Conservation (phyloP, 2,888 invertebrate species). For the Anorthoa munda region DNA sequence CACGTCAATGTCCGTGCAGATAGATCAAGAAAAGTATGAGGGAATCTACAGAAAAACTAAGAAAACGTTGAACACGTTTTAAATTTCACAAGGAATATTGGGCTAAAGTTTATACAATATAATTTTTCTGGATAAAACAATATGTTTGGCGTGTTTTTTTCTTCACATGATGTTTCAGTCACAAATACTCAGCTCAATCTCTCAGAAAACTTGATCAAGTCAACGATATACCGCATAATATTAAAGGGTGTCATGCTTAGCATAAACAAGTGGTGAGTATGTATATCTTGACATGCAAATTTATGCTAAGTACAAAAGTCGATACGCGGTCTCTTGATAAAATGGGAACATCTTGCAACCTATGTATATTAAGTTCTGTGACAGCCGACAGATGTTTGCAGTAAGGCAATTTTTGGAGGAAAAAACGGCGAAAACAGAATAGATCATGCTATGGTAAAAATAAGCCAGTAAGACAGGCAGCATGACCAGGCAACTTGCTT, state of each 20-base stretch:
- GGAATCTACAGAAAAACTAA: too few relatives aligned
- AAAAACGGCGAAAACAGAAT: background rate
- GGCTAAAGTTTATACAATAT: too few relatives aligned
- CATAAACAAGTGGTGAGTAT: slow-evolving; percentile 76
- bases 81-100: too few relatives aligned
- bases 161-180: background rate
- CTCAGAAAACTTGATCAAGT: slow-evolving; percentile 66
- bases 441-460: background rate
- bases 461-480: background rate
- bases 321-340: slow-evolving; percentile 80
- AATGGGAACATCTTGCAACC: slow-evolving; percentile 59
- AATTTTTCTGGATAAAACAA: too few relatives aligned
- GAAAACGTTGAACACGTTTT: too few relatives aligned
- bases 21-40: too few relatives aligned
- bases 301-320: slow-evolving; percentile 88
- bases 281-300: slow-evolving; percentile 86
- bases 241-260: slow-evolving; percentile 76
- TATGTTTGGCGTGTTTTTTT: background rate
- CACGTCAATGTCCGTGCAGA: too few relatives aligned
- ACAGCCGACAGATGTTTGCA: slow-evolving; percentile 38
- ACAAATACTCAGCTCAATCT: slow-evolving; percentile 55
- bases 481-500: too few relatives aligned
- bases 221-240: slow-evolving; percentile 71
- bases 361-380: slow-evolving; percentile 58
- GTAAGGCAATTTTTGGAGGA: slow-evolving; percentile 7